Evolutionary conservation across 2,113 vertebrate genomes (phyloP).

Genomic region (Baryphthengus martii): DNA sequence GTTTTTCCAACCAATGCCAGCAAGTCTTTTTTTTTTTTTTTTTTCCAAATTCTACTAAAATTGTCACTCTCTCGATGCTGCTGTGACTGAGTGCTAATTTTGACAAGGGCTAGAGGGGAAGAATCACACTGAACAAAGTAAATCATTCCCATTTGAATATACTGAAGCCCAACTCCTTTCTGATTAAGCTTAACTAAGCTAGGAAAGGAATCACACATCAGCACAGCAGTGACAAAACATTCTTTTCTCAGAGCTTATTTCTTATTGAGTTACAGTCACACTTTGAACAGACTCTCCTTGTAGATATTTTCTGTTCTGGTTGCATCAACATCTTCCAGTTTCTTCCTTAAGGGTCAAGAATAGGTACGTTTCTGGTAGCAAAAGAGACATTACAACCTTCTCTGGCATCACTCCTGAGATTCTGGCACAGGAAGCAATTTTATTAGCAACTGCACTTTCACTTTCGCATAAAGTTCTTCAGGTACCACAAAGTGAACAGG

Average conservation of each 20-base stretch:
- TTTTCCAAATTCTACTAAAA: not conserved
- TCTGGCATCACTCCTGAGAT: not conserved
- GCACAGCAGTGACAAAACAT: not conserved
- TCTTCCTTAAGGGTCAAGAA: not conserved
- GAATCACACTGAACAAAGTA: not conserved
- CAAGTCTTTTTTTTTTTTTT: not conserved
- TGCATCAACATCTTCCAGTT: not conserved
- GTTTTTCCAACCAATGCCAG: not conserved
- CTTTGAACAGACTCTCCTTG: not conserved
- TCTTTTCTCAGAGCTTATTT: not conserved
- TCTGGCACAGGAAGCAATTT: not conserved
- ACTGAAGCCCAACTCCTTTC: not conserved
- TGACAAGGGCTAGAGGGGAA: not conserved
- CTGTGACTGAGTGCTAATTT: not conserved
- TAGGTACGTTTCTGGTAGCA: not conserved
- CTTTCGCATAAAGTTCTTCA: not conserved
- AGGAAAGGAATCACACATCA: not conserved
- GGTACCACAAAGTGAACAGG: not conserved
- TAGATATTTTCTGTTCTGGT: not conserved
- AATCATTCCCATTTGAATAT: not conserved
- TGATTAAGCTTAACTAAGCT: not conserved
- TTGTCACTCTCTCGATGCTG: not conserved
- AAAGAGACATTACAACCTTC: not conserved
- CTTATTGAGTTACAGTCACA: not conserved
- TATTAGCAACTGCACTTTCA: not conserved